phyloP scores from a whole-genome alignment of 1,140 invertebrate species.

The Periplaneta americana region DNA sequence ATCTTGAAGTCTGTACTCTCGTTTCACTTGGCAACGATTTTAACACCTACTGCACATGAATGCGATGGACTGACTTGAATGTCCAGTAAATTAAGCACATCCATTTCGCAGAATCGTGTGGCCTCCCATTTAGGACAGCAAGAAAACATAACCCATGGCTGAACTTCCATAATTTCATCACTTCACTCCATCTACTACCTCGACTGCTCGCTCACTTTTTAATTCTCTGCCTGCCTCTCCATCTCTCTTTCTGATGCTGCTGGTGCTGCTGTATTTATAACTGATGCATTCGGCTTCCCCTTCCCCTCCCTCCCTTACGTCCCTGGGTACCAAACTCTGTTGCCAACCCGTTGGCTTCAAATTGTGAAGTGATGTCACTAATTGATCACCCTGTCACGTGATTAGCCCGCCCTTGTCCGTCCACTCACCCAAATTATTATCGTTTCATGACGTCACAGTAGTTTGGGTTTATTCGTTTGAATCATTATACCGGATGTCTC shows the following conservation, averaged over 20 bases:
- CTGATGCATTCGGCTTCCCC: not conserved
- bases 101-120: not conserved
- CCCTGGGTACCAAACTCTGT: not conserved
- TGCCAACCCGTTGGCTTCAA: not conserved
- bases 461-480: not conserved
- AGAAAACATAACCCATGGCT: not conserved
- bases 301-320: not conserved
- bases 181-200: not conserved
- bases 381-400: not conserved
- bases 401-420: not conserved
- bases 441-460: not conserved
- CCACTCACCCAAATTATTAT: not conserved
- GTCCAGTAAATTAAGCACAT: not conserved
- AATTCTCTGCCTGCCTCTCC: too few species aligned
- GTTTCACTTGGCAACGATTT: too few species aligned
- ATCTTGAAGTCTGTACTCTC: too few species aligned
- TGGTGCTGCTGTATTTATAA: not conserved
- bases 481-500: not conserved
- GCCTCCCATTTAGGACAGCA: not conserved
- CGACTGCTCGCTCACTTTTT: not conserved
- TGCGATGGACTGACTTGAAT: not conserved
- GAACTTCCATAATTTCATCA: not conserved
- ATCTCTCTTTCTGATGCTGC: not conserved
- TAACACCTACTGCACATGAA: too few species aligned
- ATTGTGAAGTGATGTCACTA: not conserved